Base-by-base conservation (phyloP, 1,140 invertebrate genomes). In the Drosophila repleta region DNA sequence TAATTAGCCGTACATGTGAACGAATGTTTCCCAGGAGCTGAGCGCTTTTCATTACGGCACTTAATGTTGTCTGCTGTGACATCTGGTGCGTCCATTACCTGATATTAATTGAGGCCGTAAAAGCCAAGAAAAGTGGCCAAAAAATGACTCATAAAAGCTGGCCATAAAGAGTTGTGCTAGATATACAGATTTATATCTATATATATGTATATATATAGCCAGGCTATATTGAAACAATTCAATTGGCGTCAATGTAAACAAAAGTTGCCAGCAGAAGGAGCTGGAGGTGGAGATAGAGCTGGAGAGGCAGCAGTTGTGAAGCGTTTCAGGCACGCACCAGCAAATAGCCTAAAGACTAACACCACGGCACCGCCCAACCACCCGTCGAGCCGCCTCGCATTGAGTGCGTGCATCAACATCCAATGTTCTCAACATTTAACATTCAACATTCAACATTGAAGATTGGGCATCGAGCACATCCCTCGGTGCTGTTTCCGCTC, bases 401-500 rank as follows among this genome's bases (percentile, higher is more conserved):
- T 49, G 57, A 46, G 58, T 29, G 45, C 56, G 72, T 62, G 65
- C 60, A 77, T 74, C 80, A 84, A 60, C 74, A 84, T 52, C 52
- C 61, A 65, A 79, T 63, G 82, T 49, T 39, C 21, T 39, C 21
- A 41, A 43, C 53, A 41, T 20, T 24, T 11, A 62, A 55, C 49
- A 63, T n/a, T 17, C 15, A 39, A n/a, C 37, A 39, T 41, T 17
- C 13, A n/a, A 41, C 39, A 15, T 43, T 6, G 39, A 17, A 43
- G 39, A 43, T 17, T 43, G 39, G 17, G 39, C 7, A 43, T 55
- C 21, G 20, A 66, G 46, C 57, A 68, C 71, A 69, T 88, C 82
- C 83, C 82, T 82, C 76, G 63, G 65, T 76, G 79, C 75, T 68
- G 77, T 81, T 88, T 88, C 83, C 83, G 85, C 75, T 64, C 75